These are phyloP conservation scores for Chiloscyllium plagiosum DNA, from an alignment of 2,113 vertebrate species.

Conservation along the genomic window DNA sequence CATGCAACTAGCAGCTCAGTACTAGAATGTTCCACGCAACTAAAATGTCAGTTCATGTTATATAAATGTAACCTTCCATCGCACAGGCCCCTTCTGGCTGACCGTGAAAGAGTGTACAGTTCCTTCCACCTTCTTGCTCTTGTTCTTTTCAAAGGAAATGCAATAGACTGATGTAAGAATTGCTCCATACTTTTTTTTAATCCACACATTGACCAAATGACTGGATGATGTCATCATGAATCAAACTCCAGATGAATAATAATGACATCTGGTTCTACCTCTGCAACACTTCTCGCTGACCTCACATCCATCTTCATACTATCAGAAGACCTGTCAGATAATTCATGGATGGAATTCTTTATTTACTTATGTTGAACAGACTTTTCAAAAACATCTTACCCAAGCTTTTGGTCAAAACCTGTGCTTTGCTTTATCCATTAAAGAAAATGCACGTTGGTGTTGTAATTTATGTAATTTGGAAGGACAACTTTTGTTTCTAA, in stretches of 20 bases:
- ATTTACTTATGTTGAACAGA: neutral
- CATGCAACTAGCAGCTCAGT: neutral
- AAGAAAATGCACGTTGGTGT: neutral
- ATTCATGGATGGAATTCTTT: neutral
- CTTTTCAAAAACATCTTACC: neutral
- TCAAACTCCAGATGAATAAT: conserved; percentile 10
- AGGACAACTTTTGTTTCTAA: neutral
- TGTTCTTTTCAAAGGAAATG: neutral
- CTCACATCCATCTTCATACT: neutral
- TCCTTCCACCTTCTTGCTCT: neutral
- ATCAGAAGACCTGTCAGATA: neutral
- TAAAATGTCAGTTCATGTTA: neutral
- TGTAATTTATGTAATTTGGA: neutral
- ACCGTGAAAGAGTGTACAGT: neutral
- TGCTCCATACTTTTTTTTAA: neutral
- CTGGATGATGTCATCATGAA: too few species aligned
- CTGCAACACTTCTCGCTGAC: neutral
- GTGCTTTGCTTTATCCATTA: neutral
- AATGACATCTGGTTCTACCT: neutral
- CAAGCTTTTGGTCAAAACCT: neutral
- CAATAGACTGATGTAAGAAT: neutral
- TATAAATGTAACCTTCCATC: neutral
- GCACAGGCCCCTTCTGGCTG: neutral
- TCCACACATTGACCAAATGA: neutral
- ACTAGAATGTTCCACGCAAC: neutral